Conservation (phyloP, 2,797 vertebrate species). For the Aulostomus chinensis region DNA sequence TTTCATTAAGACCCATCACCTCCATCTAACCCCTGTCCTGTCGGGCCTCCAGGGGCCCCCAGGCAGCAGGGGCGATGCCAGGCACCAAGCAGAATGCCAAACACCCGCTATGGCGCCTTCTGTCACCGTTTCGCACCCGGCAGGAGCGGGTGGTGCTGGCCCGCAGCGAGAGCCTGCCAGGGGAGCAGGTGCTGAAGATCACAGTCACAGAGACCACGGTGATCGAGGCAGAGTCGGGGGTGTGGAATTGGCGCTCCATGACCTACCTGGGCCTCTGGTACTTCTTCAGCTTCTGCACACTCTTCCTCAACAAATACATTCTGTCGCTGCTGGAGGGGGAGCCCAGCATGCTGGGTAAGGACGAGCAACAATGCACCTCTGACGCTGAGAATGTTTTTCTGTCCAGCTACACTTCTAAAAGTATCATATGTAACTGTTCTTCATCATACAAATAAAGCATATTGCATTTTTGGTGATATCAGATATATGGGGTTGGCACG, state of each 20-base stretch:
- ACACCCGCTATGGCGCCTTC: conserved; percentile 64
- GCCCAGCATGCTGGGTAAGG: conserved; percentile 92
- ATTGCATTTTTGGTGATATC: too few relatives aligned
- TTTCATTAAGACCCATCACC: not conserved
- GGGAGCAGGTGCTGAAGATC: conserved; percentile 90
- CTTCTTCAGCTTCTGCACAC: conserved; percentile 98
- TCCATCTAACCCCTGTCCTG: conserved; percentile 4
- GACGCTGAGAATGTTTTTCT: not conserved
- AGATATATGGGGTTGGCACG: too few relatives aligned
- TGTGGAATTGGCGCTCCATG: conserved; percentile 87
- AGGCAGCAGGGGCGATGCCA: conserved; percentile 47
- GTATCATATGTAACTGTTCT: too few relatives aligned
- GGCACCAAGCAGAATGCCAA: conserved; percentile 59
- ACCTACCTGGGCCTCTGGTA: conserved; percentile 91
- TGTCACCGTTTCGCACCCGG: conserved; percentile 74
- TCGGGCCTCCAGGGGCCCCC: conserved; percentile 18
- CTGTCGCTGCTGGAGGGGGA: conserved; percentile 93
- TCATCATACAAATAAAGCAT: too few relatives aligned
- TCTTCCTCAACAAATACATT: conserved; percentile 98
- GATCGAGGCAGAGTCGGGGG: conserved; percentile 90
- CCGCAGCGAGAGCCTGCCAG: conserved; percentile 82
- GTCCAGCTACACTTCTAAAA: too few relatives aligned
- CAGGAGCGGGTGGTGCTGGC: conserved; percentile 84
- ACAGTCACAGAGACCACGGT: conserved; percentile 94
- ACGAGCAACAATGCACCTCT: not conserved